Conservation (phyloP, 2,113 vertebrate genomes). For the Leucosticte australis region DNA sequence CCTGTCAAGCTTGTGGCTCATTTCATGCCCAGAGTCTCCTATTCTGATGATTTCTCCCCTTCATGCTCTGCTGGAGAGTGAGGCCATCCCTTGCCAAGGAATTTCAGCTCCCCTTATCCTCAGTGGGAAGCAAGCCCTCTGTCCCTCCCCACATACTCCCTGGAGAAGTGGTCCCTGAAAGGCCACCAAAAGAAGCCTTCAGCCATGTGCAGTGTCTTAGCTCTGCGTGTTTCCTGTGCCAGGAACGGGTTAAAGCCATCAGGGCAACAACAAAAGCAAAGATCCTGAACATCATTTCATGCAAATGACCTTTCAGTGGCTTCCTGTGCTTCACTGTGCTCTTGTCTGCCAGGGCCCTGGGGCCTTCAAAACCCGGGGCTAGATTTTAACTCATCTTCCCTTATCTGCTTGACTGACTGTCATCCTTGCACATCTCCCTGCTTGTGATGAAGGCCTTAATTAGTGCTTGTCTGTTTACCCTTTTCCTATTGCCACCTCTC, state of each 20-base stretch:
- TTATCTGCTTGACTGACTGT: conserved; percentile 99
- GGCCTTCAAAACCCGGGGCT: conserved; percentile 83
- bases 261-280: conserved; percentile 74
- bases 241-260: conserved; percentile 42
- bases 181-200: neutral
- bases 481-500: conserved; percentile 68
- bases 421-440: conserved; percentile 88
- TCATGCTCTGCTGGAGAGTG: neutral
- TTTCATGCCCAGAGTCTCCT: neutral
- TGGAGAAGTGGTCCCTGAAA: neutral
- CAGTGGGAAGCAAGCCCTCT: neutral
- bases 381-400: conserved; percentile 90
- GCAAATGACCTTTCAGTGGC: conserved; percentile 89
- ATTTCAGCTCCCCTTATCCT: neutral
- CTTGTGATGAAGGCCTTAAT: conserved; percentile 93
- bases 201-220: neutral
- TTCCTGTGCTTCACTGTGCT: conserved; percentile 81
- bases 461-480: conserved; percentile 81
- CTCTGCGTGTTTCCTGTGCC: neutral
- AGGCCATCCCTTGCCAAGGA: neutral
- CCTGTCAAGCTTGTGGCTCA: neutral
- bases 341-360: conserved; percentile 87
- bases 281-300: conserved; percentile 81
- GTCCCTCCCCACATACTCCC: neutral
- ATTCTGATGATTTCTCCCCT: neutral